phyloP scores from a whole-genome alignment of 2,888 invertebrate genomes.

The Tromatobia lineatoria region DNA sequence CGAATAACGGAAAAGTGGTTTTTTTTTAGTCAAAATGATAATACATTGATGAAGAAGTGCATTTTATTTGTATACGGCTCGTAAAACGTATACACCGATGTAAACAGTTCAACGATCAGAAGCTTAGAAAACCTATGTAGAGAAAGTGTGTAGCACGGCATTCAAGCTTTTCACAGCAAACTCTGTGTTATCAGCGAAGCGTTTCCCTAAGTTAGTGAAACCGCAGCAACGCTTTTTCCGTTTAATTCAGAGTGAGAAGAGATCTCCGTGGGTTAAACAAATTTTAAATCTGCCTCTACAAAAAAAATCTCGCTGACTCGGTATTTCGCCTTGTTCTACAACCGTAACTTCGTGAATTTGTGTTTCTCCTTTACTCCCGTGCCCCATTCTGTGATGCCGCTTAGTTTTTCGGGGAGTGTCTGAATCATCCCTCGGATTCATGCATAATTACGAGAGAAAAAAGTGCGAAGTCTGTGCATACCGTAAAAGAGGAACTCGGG shows the following conservation, averaged over 20 bases:
- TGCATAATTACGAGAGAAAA: constrained; percentile 48
- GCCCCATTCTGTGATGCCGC: background rate
- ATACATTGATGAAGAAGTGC: too few species aligned
- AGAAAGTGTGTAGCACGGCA: too few species aligned
- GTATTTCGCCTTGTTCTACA: constrained; percentile 31
- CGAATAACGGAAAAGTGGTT: too few species aligned
- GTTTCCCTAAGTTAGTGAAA: constrained; percentile 1
- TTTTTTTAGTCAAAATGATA: too few species aligned
- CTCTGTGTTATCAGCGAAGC: background rate
- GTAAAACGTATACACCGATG: too few species aligned
- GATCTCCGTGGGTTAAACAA: constrained; percentile 26
- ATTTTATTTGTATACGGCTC: too few species aligned
- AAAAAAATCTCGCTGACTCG: constrained; percentile 47
- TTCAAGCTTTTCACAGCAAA: background rate
- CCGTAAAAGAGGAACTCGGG: constrained; percentile 33
- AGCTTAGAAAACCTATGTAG: too few species aligned
- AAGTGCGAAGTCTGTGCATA: constrained; percentile 26
- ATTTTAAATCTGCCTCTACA: constrained; percentile 34
- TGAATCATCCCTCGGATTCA: constrained; percentile 51
- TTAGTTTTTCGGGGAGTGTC: constrained; percentile 21
- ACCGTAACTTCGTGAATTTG: constrained; percentile 7
- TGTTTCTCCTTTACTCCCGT: background rate
- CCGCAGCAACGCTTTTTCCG: background rate
- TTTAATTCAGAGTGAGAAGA: background rate
- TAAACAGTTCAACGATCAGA: too few species aligned